Evolutionary conservation across 2,888 invertebrate species (phyloP), one percentile per base, ranked within the genome.

Genomic region (Mimas tiliae): DNA sequence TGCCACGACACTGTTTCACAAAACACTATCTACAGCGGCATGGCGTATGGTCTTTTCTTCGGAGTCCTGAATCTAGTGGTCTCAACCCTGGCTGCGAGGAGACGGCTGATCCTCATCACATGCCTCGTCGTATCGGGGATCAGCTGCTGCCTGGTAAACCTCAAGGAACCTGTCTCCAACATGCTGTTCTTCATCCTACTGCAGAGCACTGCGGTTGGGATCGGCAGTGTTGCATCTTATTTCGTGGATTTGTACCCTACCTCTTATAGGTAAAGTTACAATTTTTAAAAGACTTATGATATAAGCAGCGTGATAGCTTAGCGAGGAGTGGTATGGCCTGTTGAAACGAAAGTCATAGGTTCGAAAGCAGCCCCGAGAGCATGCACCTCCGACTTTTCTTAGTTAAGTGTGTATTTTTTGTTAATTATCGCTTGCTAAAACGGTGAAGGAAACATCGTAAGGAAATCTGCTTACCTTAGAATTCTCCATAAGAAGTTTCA

Each of bases 1-100:
- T 95, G 95, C 75, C 47, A 66, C 45, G 66, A 66, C 27, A 33
- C 11, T 19, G 51, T 66, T 45, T 63, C 66, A 42, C 6, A 7
- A 63, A 38, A 67, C 58, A 21, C 78, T 72, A 95, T 96, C 53
- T 86, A 94, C 71, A 94, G 95, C 53, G 94, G 96, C 6, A 87
- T 96, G 14, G 79, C 91, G 0, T 94, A 95, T 72, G 96, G 96
- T 0, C 76, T 90, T 0, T 91, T 94, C 55, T 95, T 95, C 69
- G 86, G 95, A 0, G 14, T 94, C 0, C 88, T 95, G 12, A 96
- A 95, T 73, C 71, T 95, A 1, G 64, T 90, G 0, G 70, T 80
- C 0, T 72, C 84, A 2, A 79, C 69, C 90, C 93, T 75, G 86
- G 95, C 74, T 82, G 88, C 76, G 74, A 94, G 65, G 89, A 94